A percentile compares a stretch with the other conserved stretches of the same genome.
phyloP scores from a whole-genome alignment of 2,797 vertebrate genomes.

The Lutjanus argentimaculatus region DNA sequence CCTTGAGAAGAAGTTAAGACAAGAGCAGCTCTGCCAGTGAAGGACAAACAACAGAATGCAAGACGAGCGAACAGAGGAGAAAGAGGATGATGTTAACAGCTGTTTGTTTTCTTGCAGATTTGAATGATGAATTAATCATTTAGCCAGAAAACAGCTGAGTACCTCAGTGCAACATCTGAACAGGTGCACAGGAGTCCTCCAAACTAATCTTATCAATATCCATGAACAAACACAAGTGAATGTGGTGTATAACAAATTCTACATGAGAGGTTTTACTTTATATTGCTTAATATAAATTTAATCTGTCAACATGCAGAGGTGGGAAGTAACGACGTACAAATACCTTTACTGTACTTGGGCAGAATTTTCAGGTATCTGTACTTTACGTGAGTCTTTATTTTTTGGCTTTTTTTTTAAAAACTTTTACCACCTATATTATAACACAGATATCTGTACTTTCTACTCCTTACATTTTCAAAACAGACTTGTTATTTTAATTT shows the following conservation, averaged over 20 bases:
- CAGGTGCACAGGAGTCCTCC: not conserved
- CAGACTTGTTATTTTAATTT: too few relatives aligned
- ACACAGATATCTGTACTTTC: too few relatives aligned
- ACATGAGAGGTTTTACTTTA: not conserved
- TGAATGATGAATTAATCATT: conserved; percentile 56
- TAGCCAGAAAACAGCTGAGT: conserved; percentile 25
- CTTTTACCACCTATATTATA: too few relatives aligned
- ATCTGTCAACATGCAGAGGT: too few relatives aligned
- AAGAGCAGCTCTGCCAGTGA: conserved; percentile 28
- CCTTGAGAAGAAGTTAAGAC: conserved; percentile 53
- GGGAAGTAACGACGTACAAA: not conserved
- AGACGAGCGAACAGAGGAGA: conserved; percentile 22
- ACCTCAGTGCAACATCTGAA: conserved; percentile 22
- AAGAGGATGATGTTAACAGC: conserved; percentile 44
- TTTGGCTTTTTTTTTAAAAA: too few relatives aligned
- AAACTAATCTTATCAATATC: conserved; percentile 24
- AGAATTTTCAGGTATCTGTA: too few relatives aligned
- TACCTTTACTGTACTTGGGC: too few relatives aligned
- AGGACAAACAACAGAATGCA: conserved; percentile 46
- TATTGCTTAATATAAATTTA: too few relatives aligned
- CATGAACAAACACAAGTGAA: conserved; percentile 11
- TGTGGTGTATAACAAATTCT: not conserved
- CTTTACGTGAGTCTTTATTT: too few relatives aligned
- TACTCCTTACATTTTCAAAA: too few relatives aligned
- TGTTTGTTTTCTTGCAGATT: conserved; percentile 41